Base-by-base conservation (phyloP, 2,888 invertebrate genomes). In the Thecophora atra region DNA sequence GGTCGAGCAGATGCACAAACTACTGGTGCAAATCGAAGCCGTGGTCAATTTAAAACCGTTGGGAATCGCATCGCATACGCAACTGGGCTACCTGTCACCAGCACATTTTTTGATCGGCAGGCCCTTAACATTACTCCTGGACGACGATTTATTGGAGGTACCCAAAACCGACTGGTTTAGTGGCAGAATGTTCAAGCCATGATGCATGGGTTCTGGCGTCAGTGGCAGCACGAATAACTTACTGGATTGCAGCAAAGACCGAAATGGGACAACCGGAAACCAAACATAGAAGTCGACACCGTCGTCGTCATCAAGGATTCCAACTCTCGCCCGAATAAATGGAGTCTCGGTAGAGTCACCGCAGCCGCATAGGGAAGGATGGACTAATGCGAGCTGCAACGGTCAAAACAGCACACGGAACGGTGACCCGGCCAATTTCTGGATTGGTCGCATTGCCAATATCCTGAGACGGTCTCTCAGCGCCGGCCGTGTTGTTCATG, bases 1-100 rank as follows among this genome's bases (percentile, higher is more conserved):
- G 5, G 24, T 75, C 19, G 74, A 76, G 19, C 74, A 76, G 17
- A 56, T 76, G 65, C 51, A 73, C 15, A 76, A 75, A 2, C 63
- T 71, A 13, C 47, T 71, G n/a, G 62, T 60, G 6, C 72, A 75
- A 54, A 63, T 73, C 19, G 74, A 71, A 71, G 47, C 74, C 1
- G 66, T 73, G 30, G 42, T 71, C 6, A 72, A 73, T 28, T 74
- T 70, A 13, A 65, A 58, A 13, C 58, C 58, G 7, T 5, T 54
- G n/a, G 54, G 11, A n/a, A 1, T n/a, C 13, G 15, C 24, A 19
- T 28, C 58, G 5, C 26, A 26, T 13, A 11, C 1, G 0, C 15
- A 47, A 6, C 37, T 11, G 4, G 17, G 62, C 42, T 71, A 64
- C 8, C n/a, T 68, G 6, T 64, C 51, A 37, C 44, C 73, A n/a